Conservation (phyloP, 2,888 invertebrate species). For the Dione vanillae region DNA sequence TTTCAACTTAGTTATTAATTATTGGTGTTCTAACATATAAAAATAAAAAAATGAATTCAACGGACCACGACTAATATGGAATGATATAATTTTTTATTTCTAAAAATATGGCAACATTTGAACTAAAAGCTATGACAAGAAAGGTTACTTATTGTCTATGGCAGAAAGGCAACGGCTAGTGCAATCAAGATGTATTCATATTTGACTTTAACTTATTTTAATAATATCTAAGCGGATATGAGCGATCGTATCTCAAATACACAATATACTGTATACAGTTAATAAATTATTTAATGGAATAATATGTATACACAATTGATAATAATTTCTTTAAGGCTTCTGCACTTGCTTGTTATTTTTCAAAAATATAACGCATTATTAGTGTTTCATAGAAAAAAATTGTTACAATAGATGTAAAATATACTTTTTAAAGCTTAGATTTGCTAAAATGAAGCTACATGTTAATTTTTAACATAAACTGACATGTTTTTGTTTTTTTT, state of each 20-base stretch:
- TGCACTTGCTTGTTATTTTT: conserved; percentile 51
- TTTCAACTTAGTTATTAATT: conserved; percentile 55
- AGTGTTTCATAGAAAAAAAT: conserved; percentile 5
- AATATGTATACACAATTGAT: conserved; percentile 69
- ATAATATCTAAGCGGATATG: conserved; percentile 79
- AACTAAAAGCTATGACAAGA: conserved; percentile 44
- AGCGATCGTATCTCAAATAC: conserved; percentile 69
- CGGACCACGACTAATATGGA: conserved; percentile 50
- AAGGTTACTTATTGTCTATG: conserved; percentile 48
- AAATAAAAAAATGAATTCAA: conserved; percentile 39
- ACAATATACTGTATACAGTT: conserved; percentile 54
- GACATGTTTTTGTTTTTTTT: conserved; percentile 22
- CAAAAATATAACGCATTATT: neutral
- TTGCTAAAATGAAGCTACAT: conserved; percentile 8
- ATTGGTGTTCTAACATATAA: conserved; percentile 55
- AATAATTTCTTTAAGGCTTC: conserved; percentile 55
- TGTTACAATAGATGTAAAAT: neutral
- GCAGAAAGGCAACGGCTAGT: conserved; percentile 47
- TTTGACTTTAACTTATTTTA: conserved; percentile 46
- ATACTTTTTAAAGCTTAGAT: conserved; percentile 23
- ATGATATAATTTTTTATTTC: conserved; percentile 49
- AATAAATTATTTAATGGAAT: conserved; percentile 62
- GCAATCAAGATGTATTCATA: conserved; percentile 40
- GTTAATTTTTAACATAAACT: conserved; percentile 2
- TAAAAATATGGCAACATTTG: conserved; percentile 46